phyloP scores from a whole-genome alignment of 2,888 invertebrate species.

The Pharmacophagus antenor region DNA sequence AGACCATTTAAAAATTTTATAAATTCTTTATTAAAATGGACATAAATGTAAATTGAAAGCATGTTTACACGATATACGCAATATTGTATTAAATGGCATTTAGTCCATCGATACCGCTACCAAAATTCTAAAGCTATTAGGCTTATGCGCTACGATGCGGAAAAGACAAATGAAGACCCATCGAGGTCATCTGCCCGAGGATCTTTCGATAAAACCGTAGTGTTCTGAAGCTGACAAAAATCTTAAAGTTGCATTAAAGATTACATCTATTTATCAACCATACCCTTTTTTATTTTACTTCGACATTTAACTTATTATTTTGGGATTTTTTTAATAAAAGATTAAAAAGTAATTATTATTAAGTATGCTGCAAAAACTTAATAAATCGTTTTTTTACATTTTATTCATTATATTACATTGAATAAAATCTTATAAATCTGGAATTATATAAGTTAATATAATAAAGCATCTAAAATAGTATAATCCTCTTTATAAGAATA shows the following conservation, averaged over 20 bases:
- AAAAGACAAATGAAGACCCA: constrained; percentile 2
- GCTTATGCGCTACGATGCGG: neutral
- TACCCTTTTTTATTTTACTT: neutral
- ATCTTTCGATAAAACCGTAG: neutral
- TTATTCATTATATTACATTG: too few relatives aligned
- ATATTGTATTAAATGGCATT: neutral
- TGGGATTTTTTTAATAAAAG: too few relatives aligned
- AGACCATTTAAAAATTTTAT: too few relatives aligned
- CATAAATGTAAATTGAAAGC: neutral
- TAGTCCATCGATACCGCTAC: neutral
- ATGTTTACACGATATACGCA: neutral
- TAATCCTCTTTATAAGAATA: constrained; percentile 37
- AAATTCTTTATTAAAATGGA: neutral
- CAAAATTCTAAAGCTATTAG: neutral
- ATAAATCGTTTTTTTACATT: neutral
- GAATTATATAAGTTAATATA: constrained; percentile 30
- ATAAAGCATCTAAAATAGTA: constrained; percentile 32
- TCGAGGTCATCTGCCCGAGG: neutral
- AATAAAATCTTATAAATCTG: constrained; percentile 10
- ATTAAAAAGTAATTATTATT: too few relatives aligned
- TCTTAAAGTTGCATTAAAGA: neutral
- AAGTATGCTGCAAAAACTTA: too few relatives aligned
- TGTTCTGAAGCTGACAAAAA: neutral
- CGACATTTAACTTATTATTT: neutral
- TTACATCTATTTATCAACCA: neutral